Evolutionary conservation across 2,113 vertebrate species (phyloP), one percentile per base, ranked within the genome.

Genomic region (Carassius gibelio): DNA sequence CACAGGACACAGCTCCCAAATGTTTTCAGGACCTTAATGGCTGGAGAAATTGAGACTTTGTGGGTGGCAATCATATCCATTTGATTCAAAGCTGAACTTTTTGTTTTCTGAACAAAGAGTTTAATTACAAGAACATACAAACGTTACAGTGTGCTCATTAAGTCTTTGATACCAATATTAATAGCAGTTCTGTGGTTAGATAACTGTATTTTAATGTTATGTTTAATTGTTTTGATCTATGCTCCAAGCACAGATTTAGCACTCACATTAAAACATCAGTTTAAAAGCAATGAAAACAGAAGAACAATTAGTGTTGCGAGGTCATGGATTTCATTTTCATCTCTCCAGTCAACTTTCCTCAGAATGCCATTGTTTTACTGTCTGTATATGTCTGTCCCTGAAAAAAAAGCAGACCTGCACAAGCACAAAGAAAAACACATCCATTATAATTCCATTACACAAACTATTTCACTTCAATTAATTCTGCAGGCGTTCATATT

Each of bases 291-390:
- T 11, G 45, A 10, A 26, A 76, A 68, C 34, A 81, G 13, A 78
- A 68, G 13, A 81, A 68, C 15, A 68, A 68, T 52, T 34, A 68
- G 38, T 50, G 62, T 61, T 48, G 62, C 6, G 34, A 81, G 61
- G 61, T 68, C 61, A 68, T 8, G 1, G 8, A 21, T 34, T 68
- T 50, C 38, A 14, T 9, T 45, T 15, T 45, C 21, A 80, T 26
- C n/a, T 64, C 59, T 62, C 45, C 2, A 45, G 23, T 80, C 23
- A 14, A 62, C 6, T 2, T 80, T 36, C 48, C 74, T 77, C 48
- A 17, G 3, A 57, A 57, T 76, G 8, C 6, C 9, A 0, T 77
- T 13, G 1, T 42, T 26, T 48, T 48, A 42, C 38, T 30, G 38
- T 30, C 57, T 4, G 0, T 48, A 30, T 48, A 13, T 30, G 13